Evolutionary conservation across 92 coral and sea anemone genomes (phyloP), one percentile per base, ranked within the genome.

Genomic region (Siderastrea siderea): DNA sequence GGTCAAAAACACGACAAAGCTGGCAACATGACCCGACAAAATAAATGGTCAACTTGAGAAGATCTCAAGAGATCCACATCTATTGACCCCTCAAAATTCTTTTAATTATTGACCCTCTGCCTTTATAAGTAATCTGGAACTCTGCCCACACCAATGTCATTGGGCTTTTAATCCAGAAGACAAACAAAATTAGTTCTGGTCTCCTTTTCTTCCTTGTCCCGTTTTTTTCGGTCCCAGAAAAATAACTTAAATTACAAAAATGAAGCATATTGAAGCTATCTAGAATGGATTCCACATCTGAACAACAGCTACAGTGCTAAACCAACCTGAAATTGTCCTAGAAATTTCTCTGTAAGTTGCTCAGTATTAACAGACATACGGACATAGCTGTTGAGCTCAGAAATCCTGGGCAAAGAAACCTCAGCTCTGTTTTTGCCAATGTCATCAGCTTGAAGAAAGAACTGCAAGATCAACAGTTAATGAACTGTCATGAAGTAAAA

Each of bases 381-480:
- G 45, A 97, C 99, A 81, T 97, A 97, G 49, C 96, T 86, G 83
- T 97, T 97, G 80, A 97, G 99, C 71, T 95, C 98, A 48, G 99
- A 91, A 15, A 97, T 93, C 71, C 91, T 87, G 63, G 95, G 93
- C 77, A 91, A 92, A 15, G 98, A 94, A 7, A 95, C 98, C 83
- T 92, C 96, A 13, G 98, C 99, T 55, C 99, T 93, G 83, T 97
- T 97, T 63, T 96, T 96, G 6, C 99, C 99, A 86, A 93, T 79
- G 78, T 97, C 99, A 49, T 84, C 95, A 57, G 89, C 62, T 67
- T 73, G 90, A 71, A 97, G 89, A 83, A 92, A 97, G 89, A 94
- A 97, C 99, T 97, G 54, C 26, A 94, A 76, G 13, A 79, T 49
- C 45, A 43, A 53, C 58, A 3, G 6, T 44, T 5, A 67, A 65